Base-by-base conservation (phyloP, 2,888 invertebrate genomes). In the Molanna angustata region DNA sequence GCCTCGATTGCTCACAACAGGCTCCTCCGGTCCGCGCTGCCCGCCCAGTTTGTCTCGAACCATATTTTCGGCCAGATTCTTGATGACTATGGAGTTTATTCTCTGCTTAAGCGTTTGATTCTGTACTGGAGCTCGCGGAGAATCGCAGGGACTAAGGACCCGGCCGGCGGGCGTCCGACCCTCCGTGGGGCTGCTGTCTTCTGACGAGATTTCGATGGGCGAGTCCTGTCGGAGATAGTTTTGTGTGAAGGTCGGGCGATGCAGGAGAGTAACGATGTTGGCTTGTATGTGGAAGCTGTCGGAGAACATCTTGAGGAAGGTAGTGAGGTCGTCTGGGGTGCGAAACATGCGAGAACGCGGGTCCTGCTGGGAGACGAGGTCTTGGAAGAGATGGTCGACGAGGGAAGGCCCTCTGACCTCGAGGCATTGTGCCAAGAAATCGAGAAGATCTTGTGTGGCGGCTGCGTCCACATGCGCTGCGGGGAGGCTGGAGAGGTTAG, bases 281-380 rank as follows among this genome's bases (percentile, higher is more conserved):
- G 92, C 84, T 68, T 95, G 94, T 57, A 96, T 92, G 69, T 92
- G 90, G 73, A 95, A 95, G 64, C 91, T 86, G 69, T 94, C 91
- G n/a, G 94, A 89, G 69, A 95, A 94, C 74, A 96, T 84, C 69
- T 92, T 88, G 48, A 96, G 76, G 68, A 96, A 95, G 42, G 94
- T 93, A 44, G 87, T 85, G 61, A 96, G 76, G 72, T 96, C 95
- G 51, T 88, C 87, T 0, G 92, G 86, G 2, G 91, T 94, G 68
- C 94, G 94, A 65, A 95, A 94, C 75, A 94, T 86, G 65, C 86
- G 86, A 64, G 86, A 82, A 87, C 90, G 91, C 61, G 84, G 82
- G 59, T 87, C 86, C 65, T 86, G 84, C 4, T 86, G 84, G 4
- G 86, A 84, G 44, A 86, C 85, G 31, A 90, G 86, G 62, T 89